phyloP scores from a whole-genome alignment of 1,140 invertebrate species.

The Mamestra configurata region DNA sequence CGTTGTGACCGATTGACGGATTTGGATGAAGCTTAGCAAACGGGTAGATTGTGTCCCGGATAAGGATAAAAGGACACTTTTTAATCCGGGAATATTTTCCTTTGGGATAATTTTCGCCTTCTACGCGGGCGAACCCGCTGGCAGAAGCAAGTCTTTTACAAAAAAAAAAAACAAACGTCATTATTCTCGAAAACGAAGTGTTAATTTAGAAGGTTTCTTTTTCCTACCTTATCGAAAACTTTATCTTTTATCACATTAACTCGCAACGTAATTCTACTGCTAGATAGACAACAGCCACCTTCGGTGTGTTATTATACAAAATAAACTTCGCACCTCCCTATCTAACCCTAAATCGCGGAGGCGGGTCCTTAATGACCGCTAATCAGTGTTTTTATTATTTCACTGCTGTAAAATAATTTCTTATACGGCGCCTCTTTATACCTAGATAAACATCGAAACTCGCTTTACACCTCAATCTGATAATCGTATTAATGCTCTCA shows the following conservation, averaged over 20 bases:
- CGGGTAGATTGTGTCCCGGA: too few species aligned
- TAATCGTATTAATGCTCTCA: slow-evolving; percentile 87
- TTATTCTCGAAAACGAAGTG: slow-evolving; percentile 9
- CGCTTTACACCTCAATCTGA: slow-evolving; percentile 87
- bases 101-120: too few species aligned
- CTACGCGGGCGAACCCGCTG: too few species aligned
- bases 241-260: slow-evolving; percentile 33
- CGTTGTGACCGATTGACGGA: too few species aligned
- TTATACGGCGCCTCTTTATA: slow-evolving; percentile 85
- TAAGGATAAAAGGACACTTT: too few species aligned
- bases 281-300: slow-evolving; percentile 67
- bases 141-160: too few species aligned
- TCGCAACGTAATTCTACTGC: slow-evolving; percentile 57
- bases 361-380: slow-evolving; percentile 84
- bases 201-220: slow-evolving; percentile 16
- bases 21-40: too few species aligned
- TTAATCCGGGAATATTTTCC: too few species aligned
- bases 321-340: slow-evolving; percentile 78
- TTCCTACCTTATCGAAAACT: background rate
- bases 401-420: slow-evolving; percentile 87
- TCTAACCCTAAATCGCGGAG: slow-evolving; percentile 81
- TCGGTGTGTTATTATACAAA: slow-evolving; percentile 77
- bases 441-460: slow-evolving; percentile 88
- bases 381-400: slow-evolving; percentile 88
- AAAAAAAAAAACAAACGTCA: background rate